Conservation (phyloP, 2,888 invertebrate species). For the Auanema freiburgensis region DNA sequence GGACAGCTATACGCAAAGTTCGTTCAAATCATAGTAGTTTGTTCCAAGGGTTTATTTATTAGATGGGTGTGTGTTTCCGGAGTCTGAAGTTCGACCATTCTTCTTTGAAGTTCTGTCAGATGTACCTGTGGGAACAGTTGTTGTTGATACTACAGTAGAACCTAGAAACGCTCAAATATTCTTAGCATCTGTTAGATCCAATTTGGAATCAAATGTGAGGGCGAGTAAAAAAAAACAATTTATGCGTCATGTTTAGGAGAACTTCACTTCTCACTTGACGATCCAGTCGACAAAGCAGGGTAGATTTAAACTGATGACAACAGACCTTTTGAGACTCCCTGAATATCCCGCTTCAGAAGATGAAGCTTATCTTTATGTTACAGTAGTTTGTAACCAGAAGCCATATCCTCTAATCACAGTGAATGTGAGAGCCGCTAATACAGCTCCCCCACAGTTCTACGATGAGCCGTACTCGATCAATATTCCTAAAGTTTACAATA, state of each 20-base stretch:
- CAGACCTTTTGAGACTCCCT: slow-evolving; percentile 34
- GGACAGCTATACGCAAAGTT: too few relatives aligned
- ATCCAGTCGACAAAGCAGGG: slow-evolving; percentile 30
- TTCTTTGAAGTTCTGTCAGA: slow-evolving; percentile 48
- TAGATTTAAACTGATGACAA: slow-evolving; percentile 36
- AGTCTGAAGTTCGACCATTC: slow-evolving; percentile 42
- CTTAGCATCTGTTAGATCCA: slow-evolving; percentile 50
- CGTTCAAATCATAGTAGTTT: too few relatives aligned
- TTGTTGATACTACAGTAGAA: slow-evolving; percentile 51
- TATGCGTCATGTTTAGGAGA: slow-evolving; percentile 35
- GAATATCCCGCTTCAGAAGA: slow-evolving; percentile 51
- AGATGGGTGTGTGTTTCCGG: slow-evolving; percentile 42
- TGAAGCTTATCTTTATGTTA: slow-evolving; percentile 54
- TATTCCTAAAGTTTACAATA: slow-evolving; percentile 31
- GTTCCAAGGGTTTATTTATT: too few relatives aligned
- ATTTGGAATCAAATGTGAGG: slow-evolving; percentile 34
- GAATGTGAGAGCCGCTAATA: slow-evolving; percentile 48
- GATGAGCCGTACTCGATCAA: slow-evolving; percentile 52
- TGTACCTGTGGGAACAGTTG: slow-evolving; percentile 38
- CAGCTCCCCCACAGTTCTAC: slow-evolving; percentile 52
- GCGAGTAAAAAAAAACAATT: too few relatives aligned
- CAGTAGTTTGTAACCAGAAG: slow-evolving; percentile 55
- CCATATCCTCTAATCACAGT: slow-evolving; percentile 57
- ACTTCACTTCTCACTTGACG: slow-evolving; percentile 32
- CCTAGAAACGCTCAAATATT: slow-evolving; percentile 51